phyloP scores from a whole-genome alignment of 2,888 invertebrate genomes.

The Platycnemis pennipes region DNA sequence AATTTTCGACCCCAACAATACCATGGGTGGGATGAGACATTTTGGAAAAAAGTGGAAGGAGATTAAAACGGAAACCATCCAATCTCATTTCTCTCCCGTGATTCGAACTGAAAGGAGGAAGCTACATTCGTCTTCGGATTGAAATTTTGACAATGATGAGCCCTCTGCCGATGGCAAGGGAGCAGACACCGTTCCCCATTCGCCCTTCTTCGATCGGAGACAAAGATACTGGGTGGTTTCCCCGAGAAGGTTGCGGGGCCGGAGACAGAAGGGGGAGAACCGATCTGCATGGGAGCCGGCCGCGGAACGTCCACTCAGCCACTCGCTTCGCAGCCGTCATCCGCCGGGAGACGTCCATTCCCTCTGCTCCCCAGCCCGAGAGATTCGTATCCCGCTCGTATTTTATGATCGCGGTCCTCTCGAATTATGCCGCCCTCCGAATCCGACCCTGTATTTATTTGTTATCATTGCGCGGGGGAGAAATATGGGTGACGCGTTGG shows the following conservation, averaged over 20 bases:
- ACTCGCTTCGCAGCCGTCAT: not conserved
- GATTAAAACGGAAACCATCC: no score
- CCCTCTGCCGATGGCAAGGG: not conserved
- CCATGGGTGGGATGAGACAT: no score
- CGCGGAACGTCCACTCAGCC: not conserved
- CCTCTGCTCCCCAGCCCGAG: not conserved
- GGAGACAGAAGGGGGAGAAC: not conserved
- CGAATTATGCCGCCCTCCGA: not conserved
- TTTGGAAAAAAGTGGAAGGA: no score
- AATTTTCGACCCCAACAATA: no score
- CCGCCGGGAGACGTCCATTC: not conserved
- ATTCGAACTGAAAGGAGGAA: no score
- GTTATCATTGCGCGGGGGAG: not conserved
- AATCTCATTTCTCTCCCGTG: no score
- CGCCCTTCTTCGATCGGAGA: not conserved
- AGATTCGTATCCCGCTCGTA: slow-evolving; percentile 1
- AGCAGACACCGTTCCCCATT: not conserved
- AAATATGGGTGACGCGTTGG: not conserved
- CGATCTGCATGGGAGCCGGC: not conserved
- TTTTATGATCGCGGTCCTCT: not conserved
- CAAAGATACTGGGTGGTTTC: not conserved
- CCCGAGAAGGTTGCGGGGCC: not conserved
- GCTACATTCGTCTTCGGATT: not conserved
- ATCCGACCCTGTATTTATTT: not conserved
- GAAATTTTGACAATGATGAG: not conserved